A percentile compares a stretch with the other conserved stretches of the same genome.
Conservation (phyloP, 2,797 vertebrate genomes). For the Danio aesculapii region DNA sequence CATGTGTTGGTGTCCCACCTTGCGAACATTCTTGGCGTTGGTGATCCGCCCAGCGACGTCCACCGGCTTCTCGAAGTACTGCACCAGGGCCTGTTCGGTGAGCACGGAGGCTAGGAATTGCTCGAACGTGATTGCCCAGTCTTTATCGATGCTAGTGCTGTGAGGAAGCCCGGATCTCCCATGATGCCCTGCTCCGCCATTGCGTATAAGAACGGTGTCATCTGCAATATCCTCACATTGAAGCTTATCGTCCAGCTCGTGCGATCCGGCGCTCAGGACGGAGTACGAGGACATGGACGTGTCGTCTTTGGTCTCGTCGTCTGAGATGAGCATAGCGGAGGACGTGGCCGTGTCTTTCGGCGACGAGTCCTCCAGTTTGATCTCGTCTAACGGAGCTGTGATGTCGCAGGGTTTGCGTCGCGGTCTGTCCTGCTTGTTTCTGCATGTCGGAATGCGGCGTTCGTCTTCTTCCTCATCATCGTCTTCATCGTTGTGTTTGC, state of each 20-base stretch:
- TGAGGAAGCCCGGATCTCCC: slow-evolving; percentile 76
- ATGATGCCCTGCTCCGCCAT: slow-evolving; percentile 65
- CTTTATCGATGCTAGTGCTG: slow-evolving; percentile 90
- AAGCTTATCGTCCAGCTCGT: slow-evolving; percentile 94
- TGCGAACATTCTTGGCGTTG: slow-evolving; percentile 90
- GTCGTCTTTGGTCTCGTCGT: slow-evolving; percentile 96
- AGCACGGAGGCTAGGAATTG: slow-evolving; percentile 96
- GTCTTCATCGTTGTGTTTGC: slow-evolving; percentile 69
- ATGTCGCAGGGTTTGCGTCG: slow-evolving; percentile 66
- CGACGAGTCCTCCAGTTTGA: slow-evolving; percentile 93
- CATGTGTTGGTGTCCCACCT: slow-evolving; percentile 85
- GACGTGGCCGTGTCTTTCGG: slow-evolving; percentile 88
- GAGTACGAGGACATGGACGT: slow-evolving; percentile 98
- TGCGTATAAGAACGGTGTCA: slow-evolving; percentile 93
- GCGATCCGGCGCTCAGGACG: slow-evolving; percentile 93
- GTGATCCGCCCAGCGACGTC: slow-evolving; percentile 88
- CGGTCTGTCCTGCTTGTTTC: slow-evolving; percentile 52
- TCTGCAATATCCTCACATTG: slow-evolving; percentile 96
- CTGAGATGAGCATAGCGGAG: slow-evolving; percentile 93
- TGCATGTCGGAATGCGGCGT: slow-evolving; percentile 12
- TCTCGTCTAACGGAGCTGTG: slow-evolving; percentile 87
- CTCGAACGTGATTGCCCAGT: slow-evolving; percentile 98
- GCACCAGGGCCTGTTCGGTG: slow-evolving; percentile 92
- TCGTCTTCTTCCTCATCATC: slow-evolving; percentile 58
- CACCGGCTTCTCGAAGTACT: slow-evolving; percentile 94